Percentiles rank a stretch among this genome's conserved stretches.
Conservation (phyloP, 1,140 invertebrate genomes). For the Drosophila kohkoa region DNA sequence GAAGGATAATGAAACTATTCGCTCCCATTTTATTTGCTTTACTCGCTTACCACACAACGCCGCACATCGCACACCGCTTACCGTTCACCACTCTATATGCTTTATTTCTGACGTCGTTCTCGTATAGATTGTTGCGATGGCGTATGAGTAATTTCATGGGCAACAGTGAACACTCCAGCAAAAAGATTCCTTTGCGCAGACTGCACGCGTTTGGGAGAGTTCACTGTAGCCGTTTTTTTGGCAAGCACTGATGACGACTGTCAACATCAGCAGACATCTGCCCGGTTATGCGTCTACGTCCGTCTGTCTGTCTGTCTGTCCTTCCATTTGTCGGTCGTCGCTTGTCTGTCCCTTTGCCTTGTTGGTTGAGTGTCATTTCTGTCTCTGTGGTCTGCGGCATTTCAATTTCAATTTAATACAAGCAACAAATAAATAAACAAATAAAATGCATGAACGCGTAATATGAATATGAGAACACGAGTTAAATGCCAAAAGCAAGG, state of each 20-base stretch:
- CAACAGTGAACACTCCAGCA: slow-evolving; percentile 2
- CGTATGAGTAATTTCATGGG: slow-evolving; percentile 50
- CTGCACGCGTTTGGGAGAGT: not conserved
- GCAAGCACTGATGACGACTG: slow-evolving; percentile 34
- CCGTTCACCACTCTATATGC: not conserved
- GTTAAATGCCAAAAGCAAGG: not conserved
- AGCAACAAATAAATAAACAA: slow-evolving; percentile 72
- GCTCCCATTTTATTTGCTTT: slow-evolving; percentile 74
- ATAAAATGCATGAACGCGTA: slow-evolving; percentile 63
- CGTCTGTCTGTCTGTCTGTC: slow-evolving; percentile 8
- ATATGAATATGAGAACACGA: slow-evolving; percentile 45
- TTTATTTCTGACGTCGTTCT: not conserved
- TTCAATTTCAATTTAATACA: slow-evolving; percentile 81
- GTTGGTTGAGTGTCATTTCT: slow-evolving; percentile 43
- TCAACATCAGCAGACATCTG: slow-evolving; percentile 55
- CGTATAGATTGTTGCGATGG: slow-evolving; percentile 54
- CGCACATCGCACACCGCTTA: not conserved
- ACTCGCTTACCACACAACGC: slow-evolving; percentile 17
- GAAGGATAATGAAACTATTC: slow-evolving; percentile 81
- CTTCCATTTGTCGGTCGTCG: not conserved
- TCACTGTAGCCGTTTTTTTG: slow-evolving; percentile 61
- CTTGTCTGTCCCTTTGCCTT: slow-evolving; percentile 1
- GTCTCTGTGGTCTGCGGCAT: slow-evolving; percentile 71
- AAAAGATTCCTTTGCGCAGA: not conserved
- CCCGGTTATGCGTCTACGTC: slow-evolving; percentile 13